These are phyloP conservation scores for Syngnathus typhle DNA, from an alignment of 2,113 vertebrate genomes.

Conservation along the genomic window DNA sequence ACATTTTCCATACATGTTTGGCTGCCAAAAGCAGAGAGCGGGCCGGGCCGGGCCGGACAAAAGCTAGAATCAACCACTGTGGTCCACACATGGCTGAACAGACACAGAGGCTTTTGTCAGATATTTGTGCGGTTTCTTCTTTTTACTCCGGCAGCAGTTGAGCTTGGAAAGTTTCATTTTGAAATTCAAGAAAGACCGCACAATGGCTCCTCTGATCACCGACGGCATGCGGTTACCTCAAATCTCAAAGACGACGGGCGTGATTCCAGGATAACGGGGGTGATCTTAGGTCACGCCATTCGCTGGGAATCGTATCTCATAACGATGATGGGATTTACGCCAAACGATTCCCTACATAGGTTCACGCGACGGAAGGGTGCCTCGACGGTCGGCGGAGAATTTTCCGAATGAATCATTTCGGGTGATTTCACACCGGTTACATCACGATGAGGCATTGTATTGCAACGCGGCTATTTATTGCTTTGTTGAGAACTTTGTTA, in stretches of 20 bases:
- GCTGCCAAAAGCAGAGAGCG: not conserved
- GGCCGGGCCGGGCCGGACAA: not conserved
- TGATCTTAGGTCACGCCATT: slow-evolving; percentile 5
- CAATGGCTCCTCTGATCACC: slow-evolving; percentile 1
- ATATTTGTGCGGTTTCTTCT: slow-evolving; percentile 4
- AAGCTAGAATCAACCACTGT: not conserved
- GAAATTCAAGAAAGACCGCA: not conserved
- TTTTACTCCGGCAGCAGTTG: not conserved
- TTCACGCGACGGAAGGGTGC: not conserved
- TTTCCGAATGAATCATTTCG: slow-evolving; percentile 4
- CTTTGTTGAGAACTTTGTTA: slow-evolving; percentile 16
- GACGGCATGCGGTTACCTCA: not conserved
- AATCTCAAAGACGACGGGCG: not conserved
- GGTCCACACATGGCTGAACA: not conserved
- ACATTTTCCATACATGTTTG: not conserved
- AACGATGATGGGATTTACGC: not conserved
- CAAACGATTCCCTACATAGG: not conserved
- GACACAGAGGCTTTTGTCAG: not conserved
- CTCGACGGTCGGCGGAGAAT: not conserved
- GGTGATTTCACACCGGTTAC: slow-evolving; percentile 38
- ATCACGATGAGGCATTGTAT: slow-evolving; percentile 16
- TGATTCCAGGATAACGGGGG: slow-evolving; percentile 7
- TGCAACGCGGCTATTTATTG: slow-evolving; percentile 4
- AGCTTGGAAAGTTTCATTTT: not conserved
- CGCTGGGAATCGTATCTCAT: not conserved